Conservation (phyloP, 2,888 invertebrate genomes). For the Chrysolina haemoptera region DNA sequence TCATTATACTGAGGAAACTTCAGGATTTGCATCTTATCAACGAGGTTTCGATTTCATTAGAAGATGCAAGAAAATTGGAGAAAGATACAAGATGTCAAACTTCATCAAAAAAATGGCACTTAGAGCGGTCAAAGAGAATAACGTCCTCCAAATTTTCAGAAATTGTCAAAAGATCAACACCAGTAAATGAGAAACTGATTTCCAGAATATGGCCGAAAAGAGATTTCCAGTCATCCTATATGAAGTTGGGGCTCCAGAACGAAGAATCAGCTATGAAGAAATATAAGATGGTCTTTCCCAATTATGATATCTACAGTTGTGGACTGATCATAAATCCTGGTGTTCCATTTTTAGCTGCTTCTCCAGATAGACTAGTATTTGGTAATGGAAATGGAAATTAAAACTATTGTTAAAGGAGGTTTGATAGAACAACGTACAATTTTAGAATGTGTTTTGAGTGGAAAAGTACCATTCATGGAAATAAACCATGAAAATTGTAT, state of each 20-base stretch:
- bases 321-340: neutral
- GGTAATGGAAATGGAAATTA: too few relatives aligned
- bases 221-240: neutral
- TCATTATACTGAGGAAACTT: neutral
- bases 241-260: neutral
- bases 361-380: neutral
- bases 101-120: neutral
- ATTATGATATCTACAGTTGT: neutral
- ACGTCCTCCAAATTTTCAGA: neutral
- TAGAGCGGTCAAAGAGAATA: neutral
- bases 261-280: neutral
- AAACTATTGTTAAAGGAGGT: neutral
- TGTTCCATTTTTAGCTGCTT: neutral
- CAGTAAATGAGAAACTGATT: neutral
- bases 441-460: conserved; percentile 8
- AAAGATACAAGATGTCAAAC: conserved; percentile 2
- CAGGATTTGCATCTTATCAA: conserved; percentile 10
- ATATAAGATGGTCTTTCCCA: neutral
- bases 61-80: conserved; percentile 7
- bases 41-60: conserved; percentile 11
- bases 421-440: neutral
- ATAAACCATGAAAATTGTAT: conserved; percentile 9
- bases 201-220: neutral
- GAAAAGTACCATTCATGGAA: conserved; percentile 7
- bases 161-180: neutral